These are phyloP conservation scores for Oryzias dopingdopingensis DNA, from an alignment of 2,797 vertebrate genomes.

Conservation along the genomic window DNA sequence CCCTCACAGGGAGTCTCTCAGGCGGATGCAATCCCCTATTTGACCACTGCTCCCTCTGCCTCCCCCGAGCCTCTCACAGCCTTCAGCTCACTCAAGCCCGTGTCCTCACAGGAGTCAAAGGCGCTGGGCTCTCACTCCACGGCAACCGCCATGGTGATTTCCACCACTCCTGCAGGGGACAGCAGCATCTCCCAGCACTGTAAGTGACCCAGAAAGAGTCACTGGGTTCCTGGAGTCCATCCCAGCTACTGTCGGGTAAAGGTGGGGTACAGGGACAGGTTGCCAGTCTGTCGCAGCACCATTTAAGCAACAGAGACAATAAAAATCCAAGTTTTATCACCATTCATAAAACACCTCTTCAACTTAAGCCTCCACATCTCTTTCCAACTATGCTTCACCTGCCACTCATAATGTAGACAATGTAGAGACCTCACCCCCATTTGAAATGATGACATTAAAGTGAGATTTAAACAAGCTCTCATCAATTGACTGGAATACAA, in stretches of 20 bases:
- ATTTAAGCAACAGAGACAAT: too few relatives aligned
- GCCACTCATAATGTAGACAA: slow-evolving; percentile 27
- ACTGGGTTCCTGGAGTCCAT: too few relatives aligned
- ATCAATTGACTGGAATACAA: slow-evolving; percentile 22
- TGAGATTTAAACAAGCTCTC: slow-evolving; percentile 30
- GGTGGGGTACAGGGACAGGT: too few relatives aligned
- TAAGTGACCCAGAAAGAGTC: slow-evolving; percentile 55
- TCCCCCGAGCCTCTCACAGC: slow-evolving; percentile 43
- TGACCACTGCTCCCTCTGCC: slow-evolving; percentile 55
- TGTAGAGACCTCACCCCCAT: slow-evolving; percentile 11
- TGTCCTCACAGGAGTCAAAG: slow-evolving; percentile 57
- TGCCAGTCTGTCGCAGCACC: too few relatives aligned
- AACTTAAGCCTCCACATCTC: slow-evolving; percentile 10
- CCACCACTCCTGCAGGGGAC: slow-evolving; percentile 80
- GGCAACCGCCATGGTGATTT: slow-evolving; percentile 57
- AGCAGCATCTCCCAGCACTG: slow-evolving; percentile 93
- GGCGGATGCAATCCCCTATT: slow-evolving; percentile 52
- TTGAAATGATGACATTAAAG: slow-evolving; percentile 47
- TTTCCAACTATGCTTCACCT: slow-evolving; percentile 12
- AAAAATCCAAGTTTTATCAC: not conserved
- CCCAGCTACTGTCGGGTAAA: too few relatives aligned
- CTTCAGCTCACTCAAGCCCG: slow-evolving; percentile 46
- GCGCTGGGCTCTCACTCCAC: slow-evolving; percentile 55
- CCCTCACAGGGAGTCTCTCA: slow-evolving; percentile 57
- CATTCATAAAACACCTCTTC: slow-evolving; percentile 6